Conservation (phyloP, 2,888 invertebrate species). For the Carpatolechia fugitivella region DNA sequence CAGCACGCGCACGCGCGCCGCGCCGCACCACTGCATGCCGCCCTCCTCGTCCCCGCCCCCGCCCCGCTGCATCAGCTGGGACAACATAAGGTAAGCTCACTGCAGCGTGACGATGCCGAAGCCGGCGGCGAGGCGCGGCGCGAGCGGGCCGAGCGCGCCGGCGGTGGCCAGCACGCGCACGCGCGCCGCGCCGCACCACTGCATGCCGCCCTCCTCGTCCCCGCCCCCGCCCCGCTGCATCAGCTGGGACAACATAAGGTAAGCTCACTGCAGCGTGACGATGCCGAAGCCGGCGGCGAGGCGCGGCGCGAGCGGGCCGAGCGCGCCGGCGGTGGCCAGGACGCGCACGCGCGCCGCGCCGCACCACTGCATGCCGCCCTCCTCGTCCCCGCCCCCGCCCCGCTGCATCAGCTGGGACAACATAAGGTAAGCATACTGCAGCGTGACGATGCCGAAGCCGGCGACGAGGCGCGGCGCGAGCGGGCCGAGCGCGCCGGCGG, state of each 20-base stretch:
- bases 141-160: conserved; percentile 25
- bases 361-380: conserved; percentile 41
- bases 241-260: too few species aligned
- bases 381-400: conserved; percentile 35
- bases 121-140: conserved; percentile 44
- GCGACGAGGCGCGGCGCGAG: too few species aligned
- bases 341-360: conserved; percentile 33
- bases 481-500: too few species aligned
- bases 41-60: too few species aligned
- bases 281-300: conserved; percentile 33
- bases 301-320: conserved; percentile 36
- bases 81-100: too few species aligned
- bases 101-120: too few species aligned
- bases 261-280: too few species aligned
- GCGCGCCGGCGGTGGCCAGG: conserved; percentile 23
- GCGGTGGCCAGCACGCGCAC: conserved; percentile 48
- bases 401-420: neutral
- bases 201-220: conserved; percentile 42
- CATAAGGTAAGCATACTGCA: too few species aligned
- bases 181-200: conserved; percentile 41
- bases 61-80: too few species aligned
- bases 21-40: too few species aligned
- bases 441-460: too few species aligned
- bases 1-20: too few species aligned
- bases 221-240: conserved; percentile 23